Evolutionary conservation across 2,888 invertebrate species (phyloP), one percentile per base, ranked within the genome.

Genomic region (Hermaeophaga mercurialis): DNA sequence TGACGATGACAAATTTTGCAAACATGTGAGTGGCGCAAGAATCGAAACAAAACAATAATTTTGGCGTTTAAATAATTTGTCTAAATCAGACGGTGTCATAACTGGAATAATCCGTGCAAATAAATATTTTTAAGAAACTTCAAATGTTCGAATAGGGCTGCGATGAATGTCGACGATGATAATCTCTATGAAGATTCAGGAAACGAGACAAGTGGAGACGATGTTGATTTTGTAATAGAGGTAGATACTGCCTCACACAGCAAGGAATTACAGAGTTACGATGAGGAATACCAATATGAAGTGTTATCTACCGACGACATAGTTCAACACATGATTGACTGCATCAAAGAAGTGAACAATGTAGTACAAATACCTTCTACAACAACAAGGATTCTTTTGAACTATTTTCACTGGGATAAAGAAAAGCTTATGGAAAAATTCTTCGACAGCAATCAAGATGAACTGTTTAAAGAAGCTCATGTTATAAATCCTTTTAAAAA

Each of bases 331-430:
- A 97, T 99, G 96, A 90, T 92, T 57, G 95, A 96, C 78, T 93
- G 91, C 76, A 98, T 98, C 74, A 91, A 91, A 80, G 98, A 98
- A 79, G 97, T 98, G 70, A 97, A 96, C 79, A 89, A 86, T 65
- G 94, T 97, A 69, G 91, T 97, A 70, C 91, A 96, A 89, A 88
- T 94, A 75, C 90, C 91, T 61, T 86, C 90, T 54, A 92, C 93
- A 47, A 90, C 91, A 52, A 95, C 93, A 64, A 85, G 98, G 72
- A 96, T 98, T 79, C 83, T 99, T 69, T 82, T 99, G 69, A 96
- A 97, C 81, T 96, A 98, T 78, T 99, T 96, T 78, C 94, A 95
- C 83, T 99, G 99, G 99, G 98, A 99, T 79, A 97, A 96, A 80
- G 98, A 98, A 78, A 96, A 96, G 78, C 82, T 99, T 60, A 92